Evolutionary conservation across 2,113 vertebrate species (phyloP).

Genomic region (Centropristis striata): DNA sequence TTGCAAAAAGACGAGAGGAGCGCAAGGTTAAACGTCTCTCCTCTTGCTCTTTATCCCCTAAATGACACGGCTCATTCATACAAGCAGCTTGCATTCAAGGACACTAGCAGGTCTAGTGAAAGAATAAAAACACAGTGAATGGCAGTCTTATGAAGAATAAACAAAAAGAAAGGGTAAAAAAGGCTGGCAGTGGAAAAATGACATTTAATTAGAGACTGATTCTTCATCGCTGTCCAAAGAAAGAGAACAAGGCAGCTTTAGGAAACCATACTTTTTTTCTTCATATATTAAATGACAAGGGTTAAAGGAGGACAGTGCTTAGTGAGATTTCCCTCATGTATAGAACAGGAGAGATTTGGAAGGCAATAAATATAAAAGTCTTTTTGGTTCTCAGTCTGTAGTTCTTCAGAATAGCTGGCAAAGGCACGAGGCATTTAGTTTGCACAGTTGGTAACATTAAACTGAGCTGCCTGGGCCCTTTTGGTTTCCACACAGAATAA

Average conservation of each 20-base stretch:
- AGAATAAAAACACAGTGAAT: slow-evolving; percentile 27
- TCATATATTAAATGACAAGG: slow-evolving; percentile 42
- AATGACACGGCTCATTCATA: slow-evolving; percentile 77
- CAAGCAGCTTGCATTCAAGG: slow-evolving; percentile 69
- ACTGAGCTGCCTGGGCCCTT: slow-evolving; percentile 32
- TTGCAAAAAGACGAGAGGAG: slow-evolving; percentile 74
- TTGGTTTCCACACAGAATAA: slow-evolving; percentile 43
- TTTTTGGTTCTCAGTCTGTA: slow-evolving; percentile 27
- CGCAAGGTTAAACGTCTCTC: slow-evolving; percentile 76
- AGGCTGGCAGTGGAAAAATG: slow-evolving; percentile 36
- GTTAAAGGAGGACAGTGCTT: slow-evolving; percentile 38
- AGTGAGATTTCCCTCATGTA: slow-evolving; percentile 42
- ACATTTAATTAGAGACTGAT: slow-evolving; percentile 58
- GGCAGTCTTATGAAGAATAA: slow-evolving; percentile 35
- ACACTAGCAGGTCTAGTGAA: slow-evolving; percentile 49
- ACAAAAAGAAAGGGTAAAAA: slow-evolving; percentile 2
- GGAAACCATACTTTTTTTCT: neutral
- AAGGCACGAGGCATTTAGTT: slow-evolving; percentile 49
- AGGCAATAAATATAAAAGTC: slow-evolving; percentile 50
- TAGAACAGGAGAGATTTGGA: slow-evolving; percentile 38
- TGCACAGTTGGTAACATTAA: slow-evolving; percentile 49
- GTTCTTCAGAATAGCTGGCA: slow-evolving; percentile 55
- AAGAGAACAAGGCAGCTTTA: slow-evolving; percentile 1
- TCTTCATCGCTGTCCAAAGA: slow-evolving; percentile 29
- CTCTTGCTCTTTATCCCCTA: slow-evolving; percentile 74